Evolutionary conservation across 2,888 invertebrate genomes (phyloP).

Genomic region (Ecdyonurus torrentis): DNA sequence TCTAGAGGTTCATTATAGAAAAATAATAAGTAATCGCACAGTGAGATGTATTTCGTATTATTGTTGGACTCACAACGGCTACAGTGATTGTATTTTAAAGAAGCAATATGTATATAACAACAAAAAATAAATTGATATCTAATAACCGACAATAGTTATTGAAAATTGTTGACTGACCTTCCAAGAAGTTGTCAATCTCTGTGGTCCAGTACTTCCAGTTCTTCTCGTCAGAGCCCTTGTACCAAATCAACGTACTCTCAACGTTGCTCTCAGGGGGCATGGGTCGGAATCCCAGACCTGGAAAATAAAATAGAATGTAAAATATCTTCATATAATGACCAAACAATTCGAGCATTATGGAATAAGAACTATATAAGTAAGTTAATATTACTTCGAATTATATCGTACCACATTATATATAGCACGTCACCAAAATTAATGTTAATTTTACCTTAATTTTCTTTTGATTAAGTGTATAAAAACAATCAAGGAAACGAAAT

Average conservation of each 20-base stretch:
- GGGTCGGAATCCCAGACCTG: conserved; percentile 92
- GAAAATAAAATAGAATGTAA: conserved; percentile 13
- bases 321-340: neutral
- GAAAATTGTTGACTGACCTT: conserved; percentile 55
- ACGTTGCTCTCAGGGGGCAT: conserved; percentile 84
- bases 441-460: neutral
- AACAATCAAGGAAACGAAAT: too few species aligned
- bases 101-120: too few species aligned
- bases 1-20: conserved; percentile 7
- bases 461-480: conserved; percentile 9
- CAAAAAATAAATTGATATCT: too few species aligned
- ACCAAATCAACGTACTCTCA: conserved; percentile 94
- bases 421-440: neutral
- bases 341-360: neutral
- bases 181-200: conserved; percentile 56
- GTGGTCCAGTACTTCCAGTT: conserved; percentile 68
- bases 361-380: too few species aligned
- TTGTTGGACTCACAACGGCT: too few species aligned
- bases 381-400: too few species aligned
- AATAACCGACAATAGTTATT: too few species aligned
- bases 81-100: too few species aligned
- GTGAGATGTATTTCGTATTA: too few species aligned
- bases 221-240: conserved; percentile 58
- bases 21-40: too few species aligned
- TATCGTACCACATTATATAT: too few species aligned